Evolutionary conservation across 2,797 vertebrate species (phyloP).

Genomic region (Pangasius sanitwongsei): DNA sequence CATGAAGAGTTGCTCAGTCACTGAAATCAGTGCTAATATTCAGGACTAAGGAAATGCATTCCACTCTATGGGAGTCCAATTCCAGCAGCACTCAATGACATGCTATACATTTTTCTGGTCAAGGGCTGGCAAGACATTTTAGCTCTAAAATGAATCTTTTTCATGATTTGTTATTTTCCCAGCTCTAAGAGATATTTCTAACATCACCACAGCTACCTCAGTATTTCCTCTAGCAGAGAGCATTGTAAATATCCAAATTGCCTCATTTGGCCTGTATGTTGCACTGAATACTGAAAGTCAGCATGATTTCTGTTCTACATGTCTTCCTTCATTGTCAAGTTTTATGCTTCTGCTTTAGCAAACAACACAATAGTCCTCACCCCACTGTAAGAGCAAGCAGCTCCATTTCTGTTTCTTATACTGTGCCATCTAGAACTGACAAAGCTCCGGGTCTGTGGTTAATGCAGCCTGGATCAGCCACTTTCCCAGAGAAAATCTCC

Average conservation of each 20-base stretch:
- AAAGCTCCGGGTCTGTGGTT: conserved; percentile 14
- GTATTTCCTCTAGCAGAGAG: not conserved
- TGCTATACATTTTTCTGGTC: not conserved
- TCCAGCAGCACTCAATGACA: conserved; percentile 12
- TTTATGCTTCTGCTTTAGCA: conserved; percentile 33
- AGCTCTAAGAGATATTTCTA: not conserved
- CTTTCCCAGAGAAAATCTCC: conserved; percentile 45
- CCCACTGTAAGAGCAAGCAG: not conserved
- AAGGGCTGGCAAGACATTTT: not conserved
- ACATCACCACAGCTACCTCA: not conserved
- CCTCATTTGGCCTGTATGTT: conserved; percentile 10
- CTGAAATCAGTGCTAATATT: conserved; percentile 44
- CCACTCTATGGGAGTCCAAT: conserved; percentile 22
- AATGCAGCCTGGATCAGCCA: conserved; percentile 48
- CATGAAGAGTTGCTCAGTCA: conserved; percentile 40
- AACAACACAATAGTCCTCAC: conserved; percentile 37
- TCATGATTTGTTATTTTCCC: not conserved
- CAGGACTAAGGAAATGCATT: conserved; percentile 27
- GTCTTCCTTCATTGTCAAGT: conserved; percentile 37
- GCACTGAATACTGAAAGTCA: conserved; percentile 23
- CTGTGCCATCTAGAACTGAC: conserved; percentile 43
- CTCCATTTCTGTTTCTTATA: conserved; percentile 30
- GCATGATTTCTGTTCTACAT: conserved; percentile 20
- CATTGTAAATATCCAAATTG: conserved; percentile 13
- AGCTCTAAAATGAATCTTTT: not conserved